phyloP scores from a whole-genome alignment of 2,888 invertebrate genomes.

The Drosophila prolongata region DNA sequence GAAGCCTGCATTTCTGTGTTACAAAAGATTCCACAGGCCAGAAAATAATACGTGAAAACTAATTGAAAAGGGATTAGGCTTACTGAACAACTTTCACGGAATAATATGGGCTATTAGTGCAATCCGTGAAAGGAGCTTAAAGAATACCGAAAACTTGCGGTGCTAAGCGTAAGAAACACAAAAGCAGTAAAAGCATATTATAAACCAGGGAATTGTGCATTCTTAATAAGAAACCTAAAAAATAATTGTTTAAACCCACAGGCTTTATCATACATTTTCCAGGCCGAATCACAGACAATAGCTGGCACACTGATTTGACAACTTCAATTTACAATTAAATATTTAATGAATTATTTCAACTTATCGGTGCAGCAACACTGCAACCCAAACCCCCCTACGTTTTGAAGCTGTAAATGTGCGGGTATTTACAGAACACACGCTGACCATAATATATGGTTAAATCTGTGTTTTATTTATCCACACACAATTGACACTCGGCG shows the following conservation, averaged over 20 bases:
- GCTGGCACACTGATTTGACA: constrained; percentile 32
- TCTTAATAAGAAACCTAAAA: too few relatives aligned
- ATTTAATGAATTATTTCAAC: constrained; percentile 43
- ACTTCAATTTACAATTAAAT: constrained; percentile 40
- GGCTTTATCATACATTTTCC: neutral
- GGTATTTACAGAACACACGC: constrained; percentile 32
- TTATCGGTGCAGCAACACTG: constrained; percentile 5
- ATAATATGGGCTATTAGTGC: neutral
- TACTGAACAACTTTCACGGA: neutral
- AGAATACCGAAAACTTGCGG: too few relatives aligned
- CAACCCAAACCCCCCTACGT: neutral
- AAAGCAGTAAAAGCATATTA: too few relatives aligned
- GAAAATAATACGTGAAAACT: neutral
- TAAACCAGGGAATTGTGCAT: too few relatives aligned
- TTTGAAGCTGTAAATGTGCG: constrained; percentile 32
- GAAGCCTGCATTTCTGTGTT: neutral
- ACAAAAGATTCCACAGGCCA: neutral
- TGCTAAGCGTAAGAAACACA: too few relatives aligned
- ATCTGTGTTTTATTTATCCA: constrained; percentile 68
- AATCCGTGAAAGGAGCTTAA: neutral
- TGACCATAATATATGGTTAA: constrained; percentile 49
- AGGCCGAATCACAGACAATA: constrained; percentile 13
- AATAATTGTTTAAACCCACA: neutral
- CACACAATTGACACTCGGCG: constrained; percentile 67
- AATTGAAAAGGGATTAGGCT: neutral